Conservation (phyloP, 2,888 invertebrate genomes). For the Deroplatys truncata region DNA sequence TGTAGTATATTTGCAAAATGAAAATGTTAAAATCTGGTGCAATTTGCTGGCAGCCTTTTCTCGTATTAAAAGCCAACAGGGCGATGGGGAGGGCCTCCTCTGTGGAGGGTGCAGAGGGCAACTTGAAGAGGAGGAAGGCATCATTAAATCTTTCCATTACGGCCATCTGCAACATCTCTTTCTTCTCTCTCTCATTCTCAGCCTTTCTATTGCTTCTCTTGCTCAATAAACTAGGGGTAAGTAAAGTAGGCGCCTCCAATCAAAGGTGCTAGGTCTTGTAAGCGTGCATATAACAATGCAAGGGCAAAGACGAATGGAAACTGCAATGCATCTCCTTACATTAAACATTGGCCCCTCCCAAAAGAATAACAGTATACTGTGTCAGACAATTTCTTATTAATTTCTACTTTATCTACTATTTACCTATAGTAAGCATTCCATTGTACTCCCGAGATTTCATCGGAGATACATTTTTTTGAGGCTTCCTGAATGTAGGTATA, state of each 20-base stretch:
- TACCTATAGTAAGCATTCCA: too few species aligned
- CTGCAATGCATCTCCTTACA: too few species aligned
- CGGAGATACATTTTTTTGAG: too few species aligned
- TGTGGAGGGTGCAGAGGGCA: background rate
- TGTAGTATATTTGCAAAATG: conserved; percentile 8
- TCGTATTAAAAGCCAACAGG: conserved; percentile 8
- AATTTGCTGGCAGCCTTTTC: conserved; percentile 9
- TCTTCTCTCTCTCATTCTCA: background rate
- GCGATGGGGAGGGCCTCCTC: background rate
- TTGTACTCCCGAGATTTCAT: too few species aligned
- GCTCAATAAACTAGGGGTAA: background rate
- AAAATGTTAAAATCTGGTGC: conserved; percentile 17
- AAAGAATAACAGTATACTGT: too few species aligned
- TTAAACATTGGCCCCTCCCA: too few species aligned
- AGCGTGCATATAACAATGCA: too few species aligned
- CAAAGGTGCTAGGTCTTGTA: background rate
- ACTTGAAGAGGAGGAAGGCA: conserved; percentile 32
- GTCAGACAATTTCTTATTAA: too few species aligned
- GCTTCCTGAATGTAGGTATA: too few species aligned
- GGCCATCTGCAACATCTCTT: conserved; percentile 44
- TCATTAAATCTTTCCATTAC: conserved; percentile 47
- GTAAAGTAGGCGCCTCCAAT: background rate
- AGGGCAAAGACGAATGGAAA: too few species aligned
- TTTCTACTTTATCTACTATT: too few species aligned
- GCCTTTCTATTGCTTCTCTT: background rate